Evolutionary conservation across 2,797 vertebrate genomes (phyloP), one percentile per base, ranked within the genome.

Genomic region (Falco naumanni): DNA sequence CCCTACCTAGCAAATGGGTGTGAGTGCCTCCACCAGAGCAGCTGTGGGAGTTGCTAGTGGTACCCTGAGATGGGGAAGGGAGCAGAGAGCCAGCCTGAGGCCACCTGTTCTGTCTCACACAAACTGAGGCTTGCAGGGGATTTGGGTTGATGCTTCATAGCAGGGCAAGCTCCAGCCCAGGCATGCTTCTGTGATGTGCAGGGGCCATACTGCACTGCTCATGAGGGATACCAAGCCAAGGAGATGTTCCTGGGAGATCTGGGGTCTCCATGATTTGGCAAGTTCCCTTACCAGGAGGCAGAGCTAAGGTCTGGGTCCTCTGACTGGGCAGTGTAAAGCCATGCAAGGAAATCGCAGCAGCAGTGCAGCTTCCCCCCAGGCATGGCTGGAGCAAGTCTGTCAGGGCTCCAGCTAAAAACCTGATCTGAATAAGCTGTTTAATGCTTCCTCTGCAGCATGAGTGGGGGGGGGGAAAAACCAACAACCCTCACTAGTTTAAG

Each of bases 221-320:
- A 0, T 2, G 10, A 43, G 33, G 28, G 50, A 11, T 1, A 8
- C 18, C 11, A 21, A 50, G 25, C 18, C 9, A 13, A 54, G 45
- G 66, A 74, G 43, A 41, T 1, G 1, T 65, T 92, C 39, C 14
- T 69, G 79, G 45, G 28, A 81, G 8, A 83, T 22, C 22, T 37
- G 11, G 37, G 24, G 8, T 63, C 16, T 47, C 65, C 61, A 10
- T 51, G 37, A 33, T n/a, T 45, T 71, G 29, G 9, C 24, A 29
- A 1, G 1, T 90, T 84, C 13, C 13, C 12, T 18, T 61, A n/a
- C 34, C 81, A 57, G 37, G 75, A 69, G 31, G 39, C 41, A 93
- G 66, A 64, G 16, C 34, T 39, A 48, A 13, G 13, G 13, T n/a
- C 71, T 63, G 17, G 6, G 51, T 39, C 43, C 19, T 71, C 22